Evolutionary conservation across 2,113 vertebrate species (phyloP), one percentile per base, ranked within the genome.

Genomic region (Heterochromis multidens): DNA sequence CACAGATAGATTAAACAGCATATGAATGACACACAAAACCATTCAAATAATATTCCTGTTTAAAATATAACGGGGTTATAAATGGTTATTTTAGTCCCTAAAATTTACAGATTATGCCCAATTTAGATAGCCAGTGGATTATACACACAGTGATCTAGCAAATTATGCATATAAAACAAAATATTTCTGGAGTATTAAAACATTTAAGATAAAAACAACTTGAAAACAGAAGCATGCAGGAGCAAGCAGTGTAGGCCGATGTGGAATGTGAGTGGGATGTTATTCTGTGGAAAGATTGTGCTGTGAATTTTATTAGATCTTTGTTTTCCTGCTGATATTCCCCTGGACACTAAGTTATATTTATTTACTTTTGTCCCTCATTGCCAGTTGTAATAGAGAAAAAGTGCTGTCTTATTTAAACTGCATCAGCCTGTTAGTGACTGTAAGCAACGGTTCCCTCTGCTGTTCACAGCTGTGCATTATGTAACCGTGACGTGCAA

Each of bases 371-470:
- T 37, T 59, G 33, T 77, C 40, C 46, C 31, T 23, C 58, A 67
- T 35, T 52, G 62, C 78, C 33, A 13, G 27, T 5, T 13, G 60
- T 11, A 63, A 46, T 19, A 87, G 25, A 87, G 49, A 46, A 87
- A 85, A 81, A 74, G 49, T 25, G n/a, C 49, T 61, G 21, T 58
- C 67, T 67, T 9, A 40, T 67, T 23, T 56, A 46, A 54, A 49
- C 78, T 33, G n/a, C 4, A 52, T 25, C 61, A 70, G 58, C 40
- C 76, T 59, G 58, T 3, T 5, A 7, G 16, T 61, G 27, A 16
- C 16, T 57, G 81, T 1, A 37, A 86, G 80, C 82, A 92, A 92
- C 72, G 56, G 84, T 63, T 86, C 92, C 91, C 92, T 88, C 94
- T 94, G 10, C 82, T 93, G 93, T 82, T 86, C 80, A 86, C 61